Base-by-base conservation (phyloP, 2,888 invertebrate genomes). In the Mimumesa dahlbomi region DNA sequence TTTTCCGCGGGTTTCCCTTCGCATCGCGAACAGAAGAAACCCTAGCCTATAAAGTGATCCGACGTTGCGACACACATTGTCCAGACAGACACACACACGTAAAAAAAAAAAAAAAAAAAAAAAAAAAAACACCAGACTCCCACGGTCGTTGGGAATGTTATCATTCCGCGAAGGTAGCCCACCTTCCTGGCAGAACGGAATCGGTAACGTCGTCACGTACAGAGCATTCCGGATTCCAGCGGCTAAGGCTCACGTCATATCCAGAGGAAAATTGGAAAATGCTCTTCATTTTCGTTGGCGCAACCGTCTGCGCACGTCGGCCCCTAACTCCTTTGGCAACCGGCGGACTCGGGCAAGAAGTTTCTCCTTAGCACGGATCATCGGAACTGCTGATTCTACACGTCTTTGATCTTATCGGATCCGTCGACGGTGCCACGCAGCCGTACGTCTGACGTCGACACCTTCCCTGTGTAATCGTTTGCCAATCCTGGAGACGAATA, bases 191-290 rank as follows among this genome's bases (percentile, higher is more conserved):
- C 66, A n/a, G 46, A 16, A 64, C 40, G 31, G 68, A 71, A 80
- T 82, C 80, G 53, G 77, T 78, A 82, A 75, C 72, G 43, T 72
- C 53, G 57, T 81, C 82, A 83, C 82, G 82, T 82, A 75, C 73
- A 50, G 50, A 54, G 63, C 64, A 72, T 83, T 82, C 67, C 63
- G 73, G 80, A 83, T 82, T 81, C 82, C 69, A 52, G 66, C 65
- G 65, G 81, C 74, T 69, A 76, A 79, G 77, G 74, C 76, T 76
- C 70, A 63, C 78, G 82, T 84, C 82, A 85, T 82, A 83, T 82
- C 82, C 82, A 82, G 77, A 79, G 70, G 82, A 85, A 85, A 86
- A 86, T 86, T 85, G 86, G 85, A 85, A 85, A 86, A 85, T 82
- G 82, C 85, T 70, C 77, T 70, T 75, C 75, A 74, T 77, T 76